Evolutionary conservation across 2,888 invertebrate genomes (phyloP).

Genomic region (Drosophila mayaguana): DNA sequence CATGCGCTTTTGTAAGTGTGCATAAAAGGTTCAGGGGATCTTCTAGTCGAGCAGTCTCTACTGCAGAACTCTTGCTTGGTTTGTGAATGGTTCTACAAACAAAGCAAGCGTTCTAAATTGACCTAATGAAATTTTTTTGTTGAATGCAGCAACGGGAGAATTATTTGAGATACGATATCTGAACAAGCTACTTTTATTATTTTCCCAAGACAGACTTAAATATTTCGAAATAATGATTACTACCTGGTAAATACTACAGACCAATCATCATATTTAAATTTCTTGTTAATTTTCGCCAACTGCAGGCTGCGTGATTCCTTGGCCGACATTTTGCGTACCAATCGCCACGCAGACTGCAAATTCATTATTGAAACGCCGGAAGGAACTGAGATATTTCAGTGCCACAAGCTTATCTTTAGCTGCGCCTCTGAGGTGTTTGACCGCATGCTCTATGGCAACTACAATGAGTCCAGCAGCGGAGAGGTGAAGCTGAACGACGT

Average conservation of each 20-base stretch:
- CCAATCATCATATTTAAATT: neutral
- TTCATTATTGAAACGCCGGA: conserved; percentile 1
- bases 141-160: too few species aligned
- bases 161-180: neutral
- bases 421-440: conserved; percentile 48
- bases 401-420: conserved; percentile 44
- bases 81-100: too few species aligned
- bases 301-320: conserved; percentile 5
- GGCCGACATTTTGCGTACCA: neutral
- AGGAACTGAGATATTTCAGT: conserved; percentile 16
- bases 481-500: conserved; percentile 33
- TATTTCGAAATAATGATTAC: conserved; percentile 1
- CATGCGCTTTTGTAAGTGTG: too few species aligned
- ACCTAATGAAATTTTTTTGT: too few species aligned
- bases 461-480: conserved; percentile 23
- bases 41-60: too few species aligned
- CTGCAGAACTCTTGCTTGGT: too few species aligned
- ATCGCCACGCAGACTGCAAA: conserved; percentile 13
- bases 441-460: conserved; percentile 47
- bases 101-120: too few species aligned
- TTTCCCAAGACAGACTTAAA: too few species aligned
- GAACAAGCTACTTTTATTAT: neutral
- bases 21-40: too few species aligned
- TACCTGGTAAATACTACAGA: conserved; percentile 6
- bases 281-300: neutral